Base-by-base conservation (phyloP, 2,113 vertebrate genomes). In the Spermophilus dauricus region DNA sequence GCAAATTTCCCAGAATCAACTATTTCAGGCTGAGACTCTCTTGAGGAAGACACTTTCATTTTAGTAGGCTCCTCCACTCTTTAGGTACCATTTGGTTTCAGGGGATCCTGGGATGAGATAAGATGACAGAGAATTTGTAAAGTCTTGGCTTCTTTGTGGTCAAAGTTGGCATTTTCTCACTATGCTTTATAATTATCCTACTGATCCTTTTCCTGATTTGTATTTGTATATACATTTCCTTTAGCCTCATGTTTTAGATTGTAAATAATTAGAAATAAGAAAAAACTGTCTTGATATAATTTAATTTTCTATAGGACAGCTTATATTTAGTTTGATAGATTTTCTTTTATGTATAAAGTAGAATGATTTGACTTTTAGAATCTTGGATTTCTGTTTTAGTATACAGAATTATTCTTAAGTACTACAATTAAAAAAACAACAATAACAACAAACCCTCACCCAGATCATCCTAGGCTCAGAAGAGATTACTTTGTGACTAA, bases 391-490 rank as follows among this genome's bases (percentile, higher is more conserved):
- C 77, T 56, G 4, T 70, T 93, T 93, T 53, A 85, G 32, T 70
- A 86, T 30, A 90, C 11, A 77, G 37, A 73, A 88, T 76, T 83
- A 91, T 78, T 91, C 53, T 72, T 45, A 81, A 67, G 10, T 83
- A 75, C 39, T 67, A 53, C 16, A 22, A 77, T 69, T 63, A 16
- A 75, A 93, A 93, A 94, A 78, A 9, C 7, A 63, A 58, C 1
- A 58, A 58, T 20, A 58, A 58, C 1, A 58, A 39, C 4, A 63
- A 30, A 67, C 37, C 24, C 48, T 75, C 39, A 70, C 13, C 26
- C 17, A 69, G 9, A 51, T 72, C n/a, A 95, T 78, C 61, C 91
- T 96, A 75, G 86, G 45, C 34, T 95, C 53, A 91, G 89, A 95
- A 93, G 10, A 67, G 32, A 72, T 53, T 69, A 91, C n/a, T 84